Evolutionary conservation across 2,888 invertebrate genomes (phyloP).

Genomic region (Atrina japonica): DNA sequence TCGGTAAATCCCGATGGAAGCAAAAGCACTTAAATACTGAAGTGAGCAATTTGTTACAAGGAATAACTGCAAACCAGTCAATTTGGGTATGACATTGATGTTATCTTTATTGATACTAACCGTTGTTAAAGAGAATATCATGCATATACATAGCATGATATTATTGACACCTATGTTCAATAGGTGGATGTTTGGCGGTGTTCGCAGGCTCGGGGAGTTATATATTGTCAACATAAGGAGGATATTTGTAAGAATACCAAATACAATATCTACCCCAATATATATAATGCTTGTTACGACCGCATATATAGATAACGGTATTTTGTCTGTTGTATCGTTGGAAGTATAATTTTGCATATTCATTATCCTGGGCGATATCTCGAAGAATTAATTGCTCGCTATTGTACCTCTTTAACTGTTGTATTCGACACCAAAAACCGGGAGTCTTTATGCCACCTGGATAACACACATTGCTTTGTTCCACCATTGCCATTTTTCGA

Average conservation of each 20-base stretch:
- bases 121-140: slow-evolving; percentile 65
- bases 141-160: slow-evolving; percentile 63
- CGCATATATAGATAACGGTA: slow-evolving; percentile 10
- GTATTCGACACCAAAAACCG: too few species aligned
- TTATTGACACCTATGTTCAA: slow-evolving; percentile 77
- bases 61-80: slow-evolving; percentile 71
- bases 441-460: too few species aligned
- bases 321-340: not conserved
- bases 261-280: slow-evolving; percentile 27
- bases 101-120: slow-evolving; percentile 50
- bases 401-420: too few species aligned
- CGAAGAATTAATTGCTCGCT: too few species aligned
- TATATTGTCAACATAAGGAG: slow-evolving; percentile 71
- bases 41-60: slow-evolving; percentile 66
- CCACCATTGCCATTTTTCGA: too few species aligned
- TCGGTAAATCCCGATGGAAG: slow-evolving; percentile 74
- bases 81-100: slow-evolving; percentile 43
- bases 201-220: slow-evolving; percentile 72
- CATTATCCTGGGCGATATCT: too few species aligned
- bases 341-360: too few species aligned
- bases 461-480: too few species aligned
- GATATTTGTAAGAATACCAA: slow-evolving; percentile 41
- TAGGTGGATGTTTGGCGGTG: slow-evolving; percentile 76
- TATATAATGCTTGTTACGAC: slow-evolving; percentile 30
- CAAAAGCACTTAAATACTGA: slow-evolving; percentile 75